Evolutionary conservation across 37 sponge, comb jelly and placozoan genomes (phyloP).

Genomic region (Diacarnus erythraeanus): DNA sequence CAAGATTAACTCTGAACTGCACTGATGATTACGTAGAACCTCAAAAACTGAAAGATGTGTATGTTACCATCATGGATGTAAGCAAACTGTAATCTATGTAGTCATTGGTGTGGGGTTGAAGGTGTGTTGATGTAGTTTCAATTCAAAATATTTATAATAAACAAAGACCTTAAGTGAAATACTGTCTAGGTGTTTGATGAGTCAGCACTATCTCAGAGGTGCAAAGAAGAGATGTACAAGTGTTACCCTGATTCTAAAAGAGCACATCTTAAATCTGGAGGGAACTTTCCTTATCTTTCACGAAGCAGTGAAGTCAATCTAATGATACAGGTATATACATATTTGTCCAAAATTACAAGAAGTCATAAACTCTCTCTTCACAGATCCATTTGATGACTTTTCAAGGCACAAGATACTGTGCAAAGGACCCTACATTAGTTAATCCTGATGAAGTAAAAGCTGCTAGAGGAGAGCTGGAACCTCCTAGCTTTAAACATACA

Average conservation of each 20-base stretch:
- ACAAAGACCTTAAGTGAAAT: background rate
- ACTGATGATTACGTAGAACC: constrained; percentile 87
- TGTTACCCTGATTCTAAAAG: constrained; percentile 95
- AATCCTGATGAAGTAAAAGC: constrained; percentile 68
- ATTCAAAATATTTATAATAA: background rate
- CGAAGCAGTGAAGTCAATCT: constrained; percentile 89
- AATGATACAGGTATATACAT: constrained; percentile 52
- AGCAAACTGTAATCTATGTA: constrained; percentile 13
- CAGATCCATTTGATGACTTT: constrained; percentile 91
- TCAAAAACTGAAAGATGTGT: constrained; percentile 77
- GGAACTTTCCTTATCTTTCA: constrained; percentile 95
- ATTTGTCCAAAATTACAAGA: background rate
- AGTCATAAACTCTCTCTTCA: background rate
- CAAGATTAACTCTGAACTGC: constrained; percentile 89
- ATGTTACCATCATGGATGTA: constrained; percentile 96
- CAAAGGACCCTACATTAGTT: constrained; percentile 64
- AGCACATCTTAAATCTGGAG: constrained; percentile 96
- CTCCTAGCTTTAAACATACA: constrained; percentile 10
- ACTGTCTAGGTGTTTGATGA: constrained; percentile 88
- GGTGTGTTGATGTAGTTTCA: background rate
- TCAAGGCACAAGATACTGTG: constrained; percentile 78
- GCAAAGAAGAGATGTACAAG: constrained; percentile 97
- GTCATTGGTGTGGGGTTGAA: background rate
- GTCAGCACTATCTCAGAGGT: constrained; percentile 73
- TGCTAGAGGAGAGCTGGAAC: constrained; percentile 63